These are phyloP conservation scores for Platichthys stellatus DNA, from an alignment of 2,113 vertebrate species.

Conservation along the genomic window DNA sequence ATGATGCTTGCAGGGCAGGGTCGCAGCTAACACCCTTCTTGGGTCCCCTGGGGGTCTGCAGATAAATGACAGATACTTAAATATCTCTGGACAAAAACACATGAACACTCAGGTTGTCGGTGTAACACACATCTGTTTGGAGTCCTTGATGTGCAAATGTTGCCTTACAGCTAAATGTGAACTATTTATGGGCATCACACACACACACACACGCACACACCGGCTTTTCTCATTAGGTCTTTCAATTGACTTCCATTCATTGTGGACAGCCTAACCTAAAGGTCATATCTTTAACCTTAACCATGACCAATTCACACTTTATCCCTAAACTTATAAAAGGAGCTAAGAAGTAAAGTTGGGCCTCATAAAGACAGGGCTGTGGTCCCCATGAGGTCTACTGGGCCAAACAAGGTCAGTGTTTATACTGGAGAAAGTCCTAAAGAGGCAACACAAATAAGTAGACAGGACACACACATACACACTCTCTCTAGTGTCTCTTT, in stretches of 20 bases:
- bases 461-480: not conserved
- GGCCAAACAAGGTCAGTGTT: not conserved
- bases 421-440: not conserved
- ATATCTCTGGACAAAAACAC: not conserved
- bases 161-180: conserved; percentile 31
- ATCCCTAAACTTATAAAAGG: not conserved
- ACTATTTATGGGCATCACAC: conserved; percentile 32
- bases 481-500: not conserved
- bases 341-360: not conserved
- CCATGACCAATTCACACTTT: not conserved
- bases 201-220: not conserved
- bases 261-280: not conserved
- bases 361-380: not conserved
- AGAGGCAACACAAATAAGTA: not conserved
- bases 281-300: not conserved
- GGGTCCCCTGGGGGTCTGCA: too few relatives aligned
- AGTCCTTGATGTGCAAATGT: not conserved
- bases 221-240: too few relatives aligned
- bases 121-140: conserved; percentile 25
- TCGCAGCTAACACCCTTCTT: too few relatives aligned
- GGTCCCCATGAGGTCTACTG: not conserved
- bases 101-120: not conserved
- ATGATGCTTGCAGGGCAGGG: too few relatives aligned
- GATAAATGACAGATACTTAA: too few relatives aligned
- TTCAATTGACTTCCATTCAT: not conserved